Base-by-base conservation (phyloP, 2,888 invertebrate genomes). In the Lampropteryx suffumata region DNA sequence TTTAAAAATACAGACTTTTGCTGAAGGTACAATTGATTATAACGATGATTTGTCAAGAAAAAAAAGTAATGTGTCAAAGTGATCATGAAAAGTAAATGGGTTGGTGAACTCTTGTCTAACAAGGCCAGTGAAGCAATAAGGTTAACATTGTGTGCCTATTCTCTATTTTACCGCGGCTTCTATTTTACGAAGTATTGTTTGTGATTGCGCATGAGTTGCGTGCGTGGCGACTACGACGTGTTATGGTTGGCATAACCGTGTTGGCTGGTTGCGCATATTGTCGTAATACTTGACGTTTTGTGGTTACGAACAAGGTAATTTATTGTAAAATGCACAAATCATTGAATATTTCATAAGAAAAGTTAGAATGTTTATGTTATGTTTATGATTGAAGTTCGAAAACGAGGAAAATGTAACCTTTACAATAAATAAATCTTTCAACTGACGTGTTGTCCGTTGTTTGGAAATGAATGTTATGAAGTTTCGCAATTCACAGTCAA, bases 181-280 rank as follows among this genome's bases (percentile, higher is more conserved):
- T 48, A 49, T 50, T 67, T 71, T 67, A 68, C 67, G 42, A 60
- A 63, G 70, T 62, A 78, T 79, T 79, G 80, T 79, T 78, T 74
- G 67, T 68, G 69, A 71, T 77, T 75, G 71, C 76, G 76, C 69
- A 64, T 66, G 67, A 50, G 48, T 55, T 54, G 57, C 67, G 69
- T 62, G 64, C 64, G 61, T 50, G 63, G 43, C 33, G 28, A 43
- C 63, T 67, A 28, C 78, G 30, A 40, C 32, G 44, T 82, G 81
- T 84, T 82, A 79, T 79, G 78, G 73, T 75, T 73, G 73, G 70
- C 73, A 73, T 76, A 79, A 78, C 76, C 76, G 76, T 68, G 75
- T 79, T 75, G 77, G 77, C 72, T 73, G 73, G 78, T 78, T 80
- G 78, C 68, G 71, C 69, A 68, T 72, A 68, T 71, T 70, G 72